Conservation (phyloP, 2,797 vertebrate genomes). For the Lacerta bilineata region DNA sequence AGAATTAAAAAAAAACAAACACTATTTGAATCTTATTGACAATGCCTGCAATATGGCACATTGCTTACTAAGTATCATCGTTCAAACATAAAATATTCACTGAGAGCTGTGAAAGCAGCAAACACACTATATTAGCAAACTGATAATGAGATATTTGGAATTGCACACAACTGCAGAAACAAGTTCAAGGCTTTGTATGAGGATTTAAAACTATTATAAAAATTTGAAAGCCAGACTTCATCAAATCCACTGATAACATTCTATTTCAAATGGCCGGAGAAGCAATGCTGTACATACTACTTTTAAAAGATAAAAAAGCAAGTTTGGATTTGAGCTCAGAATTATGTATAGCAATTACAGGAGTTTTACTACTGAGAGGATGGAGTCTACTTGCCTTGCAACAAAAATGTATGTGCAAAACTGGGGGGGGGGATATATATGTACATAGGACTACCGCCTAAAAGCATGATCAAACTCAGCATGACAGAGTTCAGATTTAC, state of each 20-base stretch:
- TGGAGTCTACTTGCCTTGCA: constrained; percentile 35
- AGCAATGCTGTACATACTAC: not conserved
- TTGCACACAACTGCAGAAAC: constrained; percentile 24
- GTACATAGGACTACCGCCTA: too few species aligned
- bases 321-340: constrained; percentile 35
- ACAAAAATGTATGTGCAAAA: not conserved
- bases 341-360: constrained; percentile 45
- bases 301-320: constrained; percentile 59
- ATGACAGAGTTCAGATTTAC: too few species aligned
- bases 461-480: too few species aligned
- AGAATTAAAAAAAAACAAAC: constrained; percentile 5
- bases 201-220: constrained; percentile 45
- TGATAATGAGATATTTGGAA: constrained; percentile 65
- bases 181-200: constrained; percentile 57
- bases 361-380: constrained; percentile 23
- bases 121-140: constrained; percentile 53
- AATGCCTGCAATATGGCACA: not conserved
- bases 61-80: constrained; percentile 29
- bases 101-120: constrained; percentile 55
- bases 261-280: not conserved
- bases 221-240: constrained; percentile 49
- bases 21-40: not conserved
- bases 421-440: too few species aligned
- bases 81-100: constrained; percentile 26
- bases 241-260: constrained; percentile 28